Conservation (phyloP, 2,888 invertebrate genomes). For the Drosophila helvetica region DNA sequence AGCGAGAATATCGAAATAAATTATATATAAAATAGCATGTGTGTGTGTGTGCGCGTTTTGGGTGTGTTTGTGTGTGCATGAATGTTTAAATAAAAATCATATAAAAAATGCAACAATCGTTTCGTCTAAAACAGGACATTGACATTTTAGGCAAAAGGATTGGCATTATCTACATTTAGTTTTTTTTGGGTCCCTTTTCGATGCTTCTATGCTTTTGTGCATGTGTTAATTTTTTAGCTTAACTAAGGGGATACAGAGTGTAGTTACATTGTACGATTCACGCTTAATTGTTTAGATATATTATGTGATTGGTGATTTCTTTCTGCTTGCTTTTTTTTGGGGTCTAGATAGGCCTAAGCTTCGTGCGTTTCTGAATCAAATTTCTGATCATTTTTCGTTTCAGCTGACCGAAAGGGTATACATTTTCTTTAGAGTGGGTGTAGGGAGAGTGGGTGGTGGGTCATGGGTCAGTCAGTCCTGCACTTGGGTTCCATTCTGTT, state of each 20-base stretch:
- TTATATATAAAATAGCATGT: slow-evolving; percentile 28
- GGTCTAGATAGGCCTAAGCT: slow-evolving; percentile 18
- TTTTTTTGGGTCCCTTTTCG: slow-evolving; percentile 41
- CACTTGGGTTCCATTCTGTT: slow-evolving; percentile 60
- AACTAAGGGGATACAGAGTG: slow-evolving; percentile 83
- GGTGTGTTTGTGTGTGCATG: slow-evolving; percentile 16
- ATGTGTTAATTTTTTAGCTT: slow-evolving; percentile 56
- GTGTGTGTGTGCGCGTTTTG: background rate
- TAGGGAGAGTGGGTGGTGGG: slow-evolving; percentile 39
- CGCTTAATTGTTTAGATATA: slow-evolving; percentile 24
- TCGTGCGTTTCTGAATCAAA: slow-evolving; percentile 15
- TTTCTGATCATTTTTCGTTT: slow-evolving; percentile 20
- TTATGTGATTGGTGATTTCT: background rate
- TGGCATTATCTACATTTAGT: slow-evolving; percentile 78
- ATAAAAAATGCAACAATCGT: slow-evolving; percentile 80
- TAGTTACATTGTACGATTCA: slow-evolving; percentile 80
- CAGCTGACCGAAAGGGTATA: slow-evolving; percentile 20
- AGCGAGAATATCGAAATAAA: slow-evolving; percentile 39
- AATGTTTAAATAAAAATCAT: slow-evolving; percentile 45
- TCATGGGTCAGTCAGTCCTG: slow-evolving; percentile 61
- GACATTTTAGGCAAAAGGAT: slow-evolving; percentile 82
- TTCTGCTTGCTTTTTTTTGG: slow-evolving; percentile 12
- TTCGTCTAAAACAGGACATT: slow-evolving; percentile 81
- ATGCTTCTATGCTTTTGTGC: slow-evolving; percentile 32
- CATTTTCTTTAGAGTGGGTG: slow-evolving; percentile 26